These are phyloP conservation scores for Pycnonotus jocosus DNA, from an alignment of 2,113 vertebrate genomes.

Conservation along the genomic window DNA sequence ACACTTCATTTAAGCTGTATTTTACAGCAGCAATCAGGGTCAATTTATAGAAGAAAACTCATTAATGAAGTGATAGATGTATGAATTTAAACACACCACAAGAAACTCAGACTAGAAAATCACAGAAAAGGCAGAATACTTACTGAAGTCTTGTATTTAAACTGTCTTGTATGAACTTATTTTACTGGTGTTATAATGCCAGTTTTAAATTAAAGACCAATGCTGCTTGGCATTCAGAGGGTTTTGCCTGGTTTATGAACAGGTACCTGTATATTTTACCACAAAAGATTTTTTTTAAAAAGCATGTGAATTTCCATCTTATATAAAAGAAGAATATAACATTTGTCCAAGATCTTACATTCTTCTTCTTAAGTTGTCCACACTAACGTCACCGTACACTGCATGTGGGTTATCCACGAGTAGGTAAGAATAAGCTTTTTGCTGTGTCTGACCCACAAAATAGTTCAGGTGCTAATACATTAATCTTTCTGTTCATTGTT, in stretches of 20 bases:
- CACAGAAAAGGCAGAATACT: background rate
- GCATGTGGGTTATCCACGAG: background rate
- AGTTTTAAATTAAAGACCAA: background rate
- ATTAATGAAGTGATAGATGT: background rate
- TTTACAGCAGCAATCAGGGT: background rate
- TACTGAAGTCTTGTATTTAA: background rate
- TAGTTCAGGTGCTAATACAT: background rate
- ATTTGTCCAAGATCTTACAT: background rate
- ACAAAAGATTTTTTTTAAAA: background rate
- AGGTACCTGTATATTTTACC: background rate
- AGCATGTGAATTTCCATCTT: background rate
- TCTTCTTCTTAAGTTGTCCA: background rate
- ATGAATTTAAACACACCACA: slow-evolving; percentile 7
- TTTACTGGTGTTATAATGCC: background rate
- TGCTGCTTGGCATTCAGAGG: background rate
- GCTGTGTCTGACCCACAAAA: background rate
- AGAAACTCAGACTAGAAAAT: background rate
- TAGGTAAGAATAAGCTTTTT: background rate
- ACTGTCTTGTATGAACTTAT: background rate
- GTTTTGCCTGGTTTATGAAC: background rate
- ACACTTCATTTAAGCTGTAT: slow-evolving; percentile 28
- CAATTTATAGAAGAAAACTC: slow-evolving; percentile 27
- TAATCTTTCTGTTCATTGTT: background rate
- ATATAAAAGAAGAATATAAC: background rate
- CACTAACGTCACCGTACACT: background rate